Conservation (phyloP, 23 tunicate species). For the Oikopleura dioica region DNA sequence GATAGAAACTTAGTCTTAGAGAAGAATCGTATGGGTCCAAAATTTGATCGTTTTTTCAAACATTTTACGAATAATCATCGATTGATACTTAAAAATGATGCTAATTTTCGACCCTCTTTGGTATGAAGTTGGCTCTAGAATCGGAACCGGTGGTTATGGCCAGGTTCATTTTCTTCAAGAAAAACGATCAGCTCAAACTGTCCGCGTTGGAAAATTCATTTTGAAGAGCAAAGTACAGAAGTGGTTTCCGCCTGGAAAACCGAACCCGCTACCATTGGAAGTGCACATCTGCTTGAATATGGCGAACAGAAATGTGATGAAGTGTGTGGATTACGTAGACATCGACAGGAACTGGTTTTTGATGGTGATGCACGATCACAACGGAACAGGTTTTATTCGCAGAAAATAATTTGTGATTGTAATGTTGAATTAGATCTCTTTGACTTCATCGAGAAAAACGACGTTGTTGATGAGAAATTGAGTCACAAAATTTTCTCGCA, state of each 20-base stretch:
- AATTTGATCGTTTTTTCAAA: no score
- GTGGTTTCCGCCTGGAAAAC: background rate
- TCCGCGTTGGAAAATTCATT: background rate
- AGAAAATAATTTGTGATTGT: no score
- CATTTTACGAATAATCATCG: no score
- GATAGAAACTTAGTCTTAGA: background rate
- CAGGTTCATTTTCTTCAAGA: constrained; percentile 11
- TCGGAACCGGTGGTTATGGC: constrained; percentile 3
- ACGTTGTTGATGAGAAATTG: background rate
- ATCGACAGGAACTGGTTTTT: constrained; percentile 12
- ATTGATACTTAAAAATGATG: no score
- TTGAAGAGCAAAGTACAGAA: background rate
- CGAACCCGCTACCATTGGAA: background rate
- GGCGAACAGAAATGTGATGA: background rate
- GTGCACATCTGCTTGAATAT: background rate
- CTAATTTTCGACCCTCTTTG: no score
- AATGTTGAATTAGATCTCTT: background rate
- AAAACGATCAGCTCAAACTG: background rate
- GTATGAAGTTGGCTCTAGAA: constrained; percentile 3
- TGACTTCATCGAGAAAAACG: background rate
- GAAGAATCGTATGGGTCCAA: no score
- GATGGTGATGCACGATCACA: constrained; percentile 1
- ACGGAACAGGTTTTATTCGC: constrained; percentile 3
- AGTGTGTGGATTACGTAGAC: background rate
- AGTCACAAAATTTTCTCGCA: constrained; percentile 7